Percentiles rank a stretch among this genome's conserved stretches.
Evolutionary conservation across 2,888 invertebrate species (phyloP).

Genomic region (Allygus modestus): DNA sequence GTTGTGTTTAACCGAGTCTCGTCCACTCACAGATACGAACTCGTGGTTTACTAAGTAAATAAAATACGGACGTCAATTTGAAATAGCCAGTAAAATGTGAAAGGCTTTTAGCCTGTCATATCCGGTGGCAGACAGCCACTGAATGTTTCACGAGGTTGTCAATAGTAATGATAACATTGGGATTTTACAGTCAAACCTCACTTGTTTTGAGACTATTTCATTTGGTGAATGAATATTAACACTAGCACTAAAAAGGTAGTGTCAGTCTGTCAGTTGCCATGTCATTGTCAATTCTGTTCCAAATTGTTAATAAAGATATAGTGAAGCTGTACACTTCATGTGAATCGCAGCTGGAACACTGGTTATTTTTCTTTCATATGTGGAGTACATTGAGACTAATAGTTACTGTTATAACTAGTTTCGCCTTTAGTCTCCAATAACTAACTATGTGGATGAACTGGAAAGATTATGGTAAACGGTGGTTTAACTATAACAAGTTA

Average conservation of each 20-base stretch:
- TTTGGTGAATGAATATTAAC: neutral
- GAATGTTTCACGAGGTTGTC: neutral
- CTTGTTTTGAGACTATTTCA: neutral
- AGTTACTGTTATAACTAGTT: too few relatives aligned
- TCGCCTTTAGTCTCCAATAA: too few relatives aligned
- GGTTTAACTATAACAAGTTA: too few relatives aligned
- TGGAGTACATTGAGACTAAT: too few relatives aligned
- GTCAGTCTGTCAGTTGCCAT: too few relatives aligned
- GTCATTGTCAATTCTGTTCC: too few relatives aligned
- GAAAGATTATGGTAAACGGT: too few relatives aligned
- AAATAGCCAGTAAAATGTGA: constrained; percentile 26
- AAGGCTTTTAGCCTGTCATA: constrained; percentile 30
- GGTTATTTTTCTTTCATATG: too few relatives aligned
- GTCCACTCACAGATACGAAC: neutral
- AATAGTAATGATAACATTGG: neutral
- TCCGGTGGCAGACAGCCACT: neutral
- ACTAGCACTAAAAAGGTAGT: neutral
- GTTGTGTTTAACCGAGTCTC: neutral
- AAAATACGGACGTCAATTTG: neutral
- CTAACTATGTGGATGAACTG: too few relatives aligned
- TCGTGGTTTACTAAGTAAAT: constrained; percentile 7
- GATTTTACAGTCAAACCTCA: neutral
- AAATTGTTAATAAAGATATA: too few relatives aligned
- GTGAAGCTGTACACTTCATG: too few relatives aligned
- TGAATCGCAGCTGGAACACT: too few relatives aligned